phyloP scores from a whole-genome alignment of 1,140 invertebrate species.

The Geopemphigus sp. region DNA sequence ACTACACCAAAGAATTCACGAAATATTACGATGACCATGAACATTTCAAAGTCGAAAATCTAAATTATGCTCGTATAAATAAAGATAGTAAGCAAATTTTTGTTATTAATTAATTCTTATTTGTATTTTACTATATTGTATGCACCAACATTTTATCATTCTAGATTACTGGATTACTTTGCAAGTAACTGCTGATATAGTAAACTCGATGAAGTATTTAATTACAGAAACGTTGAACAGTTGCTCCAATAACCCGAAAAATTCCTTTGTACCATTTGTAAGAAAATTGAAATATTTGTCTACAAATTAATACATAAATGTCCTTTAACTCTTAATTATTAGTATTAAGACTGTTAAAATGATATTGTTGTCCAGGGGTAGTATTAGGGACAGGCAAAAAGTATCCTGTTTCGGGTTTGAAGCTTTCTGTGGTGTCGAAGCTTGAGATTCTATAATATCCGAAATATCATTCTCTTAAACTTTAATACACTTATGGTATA shows the following conservation, averaged over 20 bases:
- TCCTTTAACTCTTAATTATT: no score
- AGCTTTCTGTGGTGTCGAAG: no score
- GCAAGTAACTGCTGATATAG: not conserved
- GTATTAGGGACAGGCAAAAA: no score
- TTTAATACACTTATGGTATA: no score
- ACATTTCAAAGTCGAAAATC: not conserved
- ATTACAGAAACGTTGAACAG: not conserved
- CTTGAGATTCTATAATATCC: no score
- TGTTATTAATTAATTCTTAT: no score
- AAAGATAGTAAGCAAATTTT: conserved; percentile 26
- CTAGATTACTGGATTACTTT: conserved; percentile 19
- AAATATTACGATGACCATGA: not conserved
- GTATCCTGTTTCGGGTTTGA: no score
- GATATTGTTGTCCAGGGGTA: no score
- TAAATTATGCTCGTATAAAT: not conserved
- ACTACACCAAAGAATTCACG: not conserved
- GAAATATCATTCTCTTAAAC: no score
- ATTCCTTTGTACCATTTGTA: not conserved
- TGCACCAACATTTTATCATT: not conserved
- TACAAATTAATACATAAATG: no score
- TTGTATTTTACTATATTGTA: no score
- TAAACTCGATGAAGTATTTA: not conserved
- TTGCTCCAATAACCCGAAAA: conserved; percentile 8
- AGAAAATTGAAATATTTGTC: not conserved
- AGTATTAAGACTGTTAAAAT: no score